phyloP scores from a whole-genome alignment of 2,113 vertebrate genomes.

The Spilogale gracilis region DNA sequence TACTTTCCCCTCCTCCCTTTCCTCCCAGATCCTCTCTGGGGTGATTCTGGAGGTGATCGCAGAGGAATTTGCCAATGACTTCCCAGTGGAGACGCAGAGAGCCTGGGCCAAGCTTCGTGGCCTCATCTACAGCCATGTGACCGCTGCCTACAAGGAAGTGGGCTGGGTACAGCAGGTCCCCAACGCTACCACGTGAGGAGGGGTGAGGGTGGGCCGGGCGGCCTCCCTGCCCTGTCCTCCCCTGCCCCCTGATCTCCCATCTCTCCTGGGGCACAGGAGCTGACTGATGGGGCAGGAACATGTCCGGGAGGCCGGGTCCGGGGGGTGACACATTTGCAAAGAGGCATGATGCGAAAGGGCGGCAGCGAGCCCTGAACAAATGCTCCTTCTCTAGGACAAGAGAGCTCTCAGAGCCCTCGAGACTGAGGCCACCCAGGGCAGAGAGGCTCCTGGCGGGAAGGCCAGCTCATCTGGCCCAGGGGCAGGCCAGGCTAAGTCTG shows the following conservation, averaged over 20 bases:
- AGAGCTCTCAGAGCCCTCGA: not conserved
- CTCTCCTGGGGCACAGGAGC: not conserved
- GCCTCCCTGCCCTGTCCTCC: not conserved
- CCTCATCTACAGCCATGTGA: conserved; percentile 95
- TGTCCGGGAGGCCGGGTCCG: not conserved
- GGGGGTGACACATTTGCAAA: not conserved
- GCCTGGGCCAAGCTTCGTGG: conserved; percentile 96
- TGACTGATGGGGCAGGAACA: not conserved
- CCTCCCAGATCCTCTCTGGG: conserved; percentile 93
- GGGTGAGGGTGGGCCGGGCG: conserved; percentile 71
- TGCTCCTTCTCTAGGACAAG: not conserved
- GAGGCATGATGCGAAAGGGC: not conserved
- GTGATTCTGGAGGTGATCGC: conserved; percentile 95
- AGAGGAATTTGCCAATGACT: conserved; percentile 94
- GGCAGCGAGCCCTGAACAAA: not conserved
- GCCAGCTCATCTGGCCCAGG: not conserved
- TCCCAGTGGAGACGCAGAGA: conserved; percentile 93
- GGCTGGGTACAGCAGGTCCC: conserved; percentile 96
- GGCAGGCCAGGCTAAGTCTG: not conserved
- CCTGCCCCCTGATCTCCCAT: not conserved
- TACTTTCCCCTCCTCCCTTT: not conserved
- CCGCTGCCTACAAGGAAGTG: conserved; percentile 95
- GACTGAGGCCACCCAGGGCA: not conserved
- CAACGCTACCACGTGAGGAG: conserved; percentile 93
- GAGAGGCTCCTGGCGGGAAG: not conserved